Percentiles rank a stretch among this genome's conserved stretches.
Conservation (phyloP, 2,113 vertebrate genomes). For the Sialia sialis region DNA sequence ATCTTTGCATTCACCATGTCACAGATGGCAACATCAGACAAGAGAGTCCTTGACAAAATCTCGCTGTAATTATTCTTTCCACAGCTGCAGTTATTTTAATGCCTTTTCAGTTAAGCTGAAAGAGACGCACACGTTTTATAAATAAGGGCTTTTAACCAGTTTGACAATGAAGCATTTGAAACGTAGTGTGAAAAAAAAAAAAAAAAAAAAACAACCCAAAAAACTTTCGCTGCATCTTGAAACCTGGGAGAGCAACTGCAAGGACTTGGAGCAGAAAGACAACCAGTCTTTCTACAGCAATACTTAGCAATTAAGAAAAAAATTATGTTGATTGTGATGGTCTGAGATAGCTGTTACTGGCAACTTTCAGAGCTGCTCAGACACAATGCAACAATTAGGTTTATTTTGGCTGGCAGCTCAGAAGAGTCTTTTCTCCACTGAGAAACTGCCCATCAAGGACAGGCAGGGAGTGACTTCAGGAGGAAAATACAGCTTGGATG, state of each 20-base stretch:
- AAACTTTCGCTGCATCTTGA: slow-evolving; percentile 53
- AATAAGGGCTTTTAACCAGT: slow-evolving; percentile 75
- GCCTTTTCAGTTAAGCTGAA: slow-evolving; percentile 78
- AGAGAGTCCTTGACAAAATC: slow-evolving; percentile 81
- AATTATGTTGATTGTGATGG: background rate
- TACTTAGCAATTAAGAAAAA: background rate
- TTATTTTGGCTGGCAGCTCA: background rate
- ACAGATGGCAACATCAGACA: slow-evolving; percentile 82
- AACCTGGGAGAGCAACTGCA: background rate
- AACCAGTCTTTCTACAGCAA: background rate
- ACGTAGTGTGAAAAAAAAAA: slow-evolving; percentile 36
- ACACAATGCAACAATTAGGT: background rate
- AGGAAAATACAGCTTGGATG: background rate
- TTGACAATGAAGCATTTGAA: slow-evolving; percentile 78
- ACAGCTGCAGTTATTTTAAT: slow-evolving; percentile 79
- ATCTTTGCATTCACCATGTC: slow-evolving; percentile 80
- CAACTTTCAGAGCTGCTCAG: background rate
- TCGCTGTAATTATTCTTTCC: slow-evolving; percentile 77
- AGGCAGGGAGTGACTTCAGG: background rate
- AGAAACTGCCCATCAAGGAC: background rate
- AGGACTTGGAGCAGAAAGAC: background rate
- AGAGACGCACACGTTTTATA: slow-evolving; percentile 73
- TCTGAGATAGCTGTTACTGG: background rate
- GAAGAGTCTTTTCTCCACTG: background rate
- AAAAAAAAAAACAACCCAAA: background rate